Evolutionary conservation across 1,140 invertebrate species (phyloP).

Genomic region (Leptestheria dahalacensis): DNA sequence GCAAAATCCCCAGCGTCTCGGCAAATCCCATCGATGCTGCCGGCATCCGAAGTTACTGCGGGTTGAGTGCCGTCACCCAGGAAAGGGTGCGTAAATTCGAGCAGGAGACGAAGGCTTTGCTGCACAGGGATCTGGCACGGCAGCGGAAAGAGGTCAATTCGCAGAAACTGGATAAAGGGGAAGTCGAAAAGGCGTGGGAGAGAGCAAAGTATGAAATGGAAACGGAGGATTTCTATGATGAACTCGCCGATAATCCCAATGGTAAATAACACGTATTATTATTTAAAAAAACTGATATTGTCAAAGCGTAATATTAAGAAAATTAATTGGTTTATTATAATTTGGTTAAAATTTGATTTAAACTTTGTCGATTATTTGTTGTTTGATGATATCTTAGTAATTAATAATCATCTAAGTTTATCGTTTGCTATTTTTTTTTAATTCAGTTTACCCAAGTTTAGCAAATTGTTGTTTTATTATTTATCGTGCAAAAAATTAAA

Average conservation of each 20-base stretch:
- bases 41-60: slow-evolving; percentile 37
- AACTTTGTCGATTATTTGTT: no score
- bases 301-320: no score
- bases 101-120: slow-evolving; percentile 47
- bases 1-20: neutral
- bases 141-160: slow-evolving; percentile 18
- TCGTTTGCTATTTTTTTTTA: no score
- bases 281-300: no score
- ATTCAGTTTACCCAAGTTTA: no score
- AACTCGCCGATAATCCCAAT: slow-evolving; percentile 34
- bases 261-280: slow-evolving; percentile 20
- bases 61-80: slow-evolving; percentile 40
- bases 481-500: neutral
- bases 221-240: slow-evolving; percentile 41
- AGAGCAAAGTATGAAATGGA: slow-evolving; percentile 46
- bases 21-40: slow-evolving; percentile 6
- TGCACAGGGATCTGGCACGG: slow-evolving; percentile 37
- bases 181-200: slow-evolving; percentile 42
- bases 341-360: no score
- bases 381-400: slow-evolving; percentile 12
- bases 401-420: no score
- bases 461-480: neutral
- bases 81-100: slow-evolving; percentile 51
- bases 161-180: slow-evolving; percentile 31
- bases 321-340: no score